Evolutionary conservation across 2,113 vertebrate species (phyloP).

Genomic region (Grallaria varia): DNA sequence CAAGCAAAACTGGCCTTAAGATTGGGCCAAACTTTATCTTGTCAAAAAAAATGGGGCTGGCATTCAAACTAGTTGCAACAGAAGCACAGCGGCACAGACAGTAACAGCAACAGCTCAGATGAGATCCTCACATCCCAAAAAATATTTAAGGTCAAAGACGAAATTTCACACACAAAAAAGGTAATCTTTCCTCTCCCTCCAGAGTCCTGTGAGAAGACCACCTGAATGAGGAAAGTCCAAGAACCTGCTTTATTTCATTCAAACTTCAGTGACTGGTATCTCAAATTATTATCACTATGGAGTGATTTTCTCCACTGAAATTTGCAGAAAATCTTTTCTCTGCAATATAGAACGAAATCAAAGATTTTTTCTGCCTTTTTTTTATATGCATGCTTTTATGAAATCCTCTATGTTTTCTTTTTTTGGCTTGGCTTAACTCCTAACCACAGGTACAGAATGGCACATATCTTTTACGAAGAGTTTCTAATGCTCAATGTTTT

Average conservation of each 20-base stretch:
- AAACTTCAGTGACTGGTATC: neutral
- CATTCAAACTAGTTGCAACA: neutral
- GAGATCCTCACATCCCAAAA: neutral
- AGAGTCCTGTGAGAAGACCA: neutral
- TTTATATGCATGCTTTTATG: neutral
- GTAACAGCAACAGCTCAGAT: neutral
- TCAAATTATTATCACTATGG: neutral
- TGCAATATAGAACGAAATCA: neutral
- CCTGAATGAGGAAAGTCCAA: neutral
- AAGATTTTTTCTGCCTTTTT: neutral
- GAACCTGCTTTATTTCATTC: neutral
- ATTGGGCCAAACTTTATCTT: neutral
- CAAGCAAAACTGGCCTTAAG: neutral
- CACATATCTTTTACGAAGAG: neutral
- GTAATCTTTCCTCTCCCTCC: neutral
- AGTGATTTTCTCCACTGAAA: neutral
- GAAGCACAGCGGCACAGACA: neutral
- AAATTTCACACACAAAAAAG: neutral
- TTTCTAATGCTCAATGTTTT: slow-evolving; percentile 2
- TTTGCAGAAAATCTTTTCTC: neutral
- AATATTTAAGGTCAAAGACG: neutral
- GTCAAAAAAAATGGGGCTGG: neutral
- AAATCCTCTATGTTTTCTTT: neutral
- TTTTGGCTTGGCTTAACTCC: neutral
- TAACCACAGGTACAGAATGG: neutral